These are phyloP conservation scores for Lycodopsis pacificus DNA, from an alignment of 2,797 vertebrate species.

Conservation along the genomic window DNA sequence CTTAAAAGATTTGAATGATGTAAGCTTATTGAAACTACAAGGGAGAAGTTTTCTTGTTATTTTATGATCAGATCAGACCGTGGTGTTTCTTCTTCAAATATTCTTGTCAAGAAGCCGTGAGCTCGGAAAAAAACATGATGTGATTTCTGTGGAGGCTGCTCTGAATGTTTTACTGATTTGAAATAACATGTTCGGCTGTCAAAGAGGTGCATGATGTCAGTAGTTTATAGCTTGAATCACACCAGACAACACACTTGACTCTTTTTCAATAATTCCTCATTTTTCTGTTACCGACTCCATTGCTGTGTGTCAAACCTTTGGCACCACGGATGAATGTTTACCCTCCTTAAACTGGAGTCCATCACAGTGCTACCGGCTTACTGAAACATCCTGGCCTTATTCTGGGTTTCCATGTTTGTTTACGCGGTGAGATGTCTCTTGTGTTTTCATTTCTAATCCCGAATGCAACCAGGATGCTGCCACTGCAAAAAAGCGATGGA, in stretches of 20 bases:
- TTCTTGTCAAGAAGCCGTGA: neutral
- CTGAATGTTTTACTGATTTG: neutral
- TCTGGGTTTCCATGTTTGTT: conserved; percentile 28
- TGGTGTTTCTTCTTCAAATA: neutral
- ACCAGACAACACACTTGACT: neutral
- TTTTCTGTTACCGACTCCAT: neutral
- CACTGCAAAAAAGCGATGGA: conserved; percentile 16
- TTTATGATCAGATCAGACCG: neutral
- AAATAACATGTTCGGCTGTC: conserved; percentile 10
- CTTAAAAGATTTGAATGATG: conserved; percentile 8
- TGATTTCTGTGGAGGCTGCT: conserved; percentile 20
- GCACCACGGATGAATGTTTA: neutral
- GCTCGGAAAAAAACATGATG: conserved; percentile 18
- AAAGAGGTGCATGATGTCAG: conserved; percentile 1
- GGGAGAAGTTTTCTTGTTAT: neutral
- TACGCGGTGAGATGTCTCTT: conserved; percentile 5
- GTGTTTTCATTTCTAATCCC: conserved; percentile 16
- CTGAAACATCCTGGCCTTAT: conserved; percentile 7
- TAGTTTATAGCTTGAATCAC: neutral
- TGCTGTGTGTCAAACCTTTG: conserved; percentile 2
- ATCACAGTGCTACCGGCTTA: conserved; percentile 19
- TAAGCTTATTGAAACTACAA: conserved; percentile 14
- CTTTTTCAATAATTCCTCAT: neutral
- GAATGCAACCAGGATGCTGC: neutral
- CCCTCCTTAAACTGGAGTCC: neutral